Base-by-base conservation (phyloP, 2,797 vertebrate genomes). In the Cephalopachus bancanus region DNA sequence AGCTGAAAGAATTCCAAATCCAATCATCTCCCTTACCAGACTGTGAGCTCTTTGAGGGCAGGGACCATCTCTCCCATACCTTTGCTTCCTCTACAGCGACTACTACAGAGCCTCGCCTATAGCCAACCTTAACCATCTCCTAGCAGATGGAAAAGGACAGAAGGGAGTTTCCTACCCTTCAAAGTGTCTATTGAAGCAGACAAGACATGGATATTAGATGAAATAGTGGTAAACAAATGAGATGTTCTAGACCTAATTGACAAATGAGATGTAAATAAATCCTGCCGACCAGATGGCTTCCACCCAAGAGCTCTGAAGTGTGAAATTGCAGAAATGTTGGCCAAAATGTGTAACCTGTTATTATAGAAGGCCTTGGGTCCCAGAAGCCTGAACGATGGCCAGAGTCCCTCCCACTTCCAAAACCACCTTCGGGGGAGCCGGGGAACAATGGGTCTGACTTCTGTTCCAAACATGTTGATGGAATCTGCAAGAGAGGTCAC, bases 191-290 rank as follows among this genome's bases (percentile, higher is more conserved):
- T 9, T 53, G 59, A 92, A 93, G 75, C 49, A 94, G 53, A 44
- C 62, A 92, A 86, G 85, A 83, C 71, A 79, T 6, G 71, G 12
- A 26, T 59, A 44, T 64, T 87, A 76, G 26, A 79, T 87, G 30
- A 94, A 92, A 92, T 60, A 20, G 9, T 71, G 49, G 65, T 59
- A 89, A 95, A 81, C 24, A 76, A 78, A 74, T 30, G 60, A 78
- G 55, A 92, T 20, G 24, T 86, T 69, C 83, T 83, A 93, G 26
- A 84, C 37, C 33, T 85, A 87, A 95, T 16, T 93, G 75, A 92
- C 80, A 95, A 95, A 59, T 64, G 17, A 94, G 69, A 92, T 88
- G n/a, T 89, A 93, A 89, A 83, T 96, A 91, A 89, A 94, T 76
- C 83, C 83, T 87, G 53, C 79, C 17, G 1, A 89, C 83, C 74